phyloP scores from a whole-genome alignment of 2,888 invertebrate genomes.

The Coleophora flavipennella region DNA sequence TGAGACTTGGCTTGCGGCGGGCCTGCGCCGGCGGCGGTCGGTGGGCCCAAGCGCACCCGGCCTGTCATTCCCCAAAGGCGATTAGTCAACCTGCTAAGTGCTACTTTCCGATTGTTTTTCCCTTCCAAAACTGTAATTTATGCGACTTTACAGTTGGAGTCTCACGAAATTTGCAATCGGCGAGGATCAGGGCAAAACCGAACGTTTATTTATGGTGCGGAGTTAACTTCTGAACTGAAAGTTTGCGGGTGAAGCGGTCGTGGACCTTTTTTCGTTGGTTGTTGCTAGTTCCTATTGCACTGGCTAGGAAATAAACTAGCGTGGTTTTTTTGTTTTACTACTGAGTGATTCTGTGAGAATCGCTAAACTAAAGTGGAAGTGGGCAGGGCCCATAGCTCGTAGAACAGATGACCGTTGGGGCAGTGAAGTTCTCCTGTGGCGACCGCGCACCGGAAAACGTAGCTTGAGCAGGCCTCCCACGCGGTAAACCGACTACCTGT shows the following conservation, averaged over 20 bases:
- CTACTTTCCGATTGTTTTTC: conserved; percentile 69
- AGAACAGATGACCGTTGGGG: no score
- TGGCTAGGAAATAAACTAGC: conserved; percentile 38
- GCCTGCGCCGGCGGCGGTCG: conserved; percentile 16
- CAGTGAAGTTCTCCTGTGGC: no score
- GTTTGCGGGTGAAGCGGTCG: conserved; percentile 55
- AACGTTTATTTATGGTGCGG: conserved; percentile 68
- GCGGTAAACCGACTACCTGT: no score
- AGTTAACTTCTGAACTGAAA: conserved; percentile 62
- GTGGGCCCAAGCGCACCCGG: conserved; percentile 18
- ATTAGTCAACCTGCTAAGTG: conserved; percentile 69
- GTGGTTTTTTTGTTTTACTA: conserved; percentile 34
- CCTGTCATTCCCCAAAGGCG: conserved; percentile 61
- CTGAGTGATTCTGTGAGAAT: no score
- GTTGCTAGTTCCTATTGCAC: conserved; percentile 15
- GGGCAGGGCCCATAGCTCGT: no score
- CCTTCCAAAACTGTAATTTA: conserved; percentile 67
- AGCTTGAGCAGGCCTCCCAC: no score
- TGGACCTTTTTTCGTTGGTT: conserved; percentile 46
- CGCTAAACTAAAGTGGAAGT: no score
- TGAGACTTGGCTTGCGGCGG: conserved; percentile 42
- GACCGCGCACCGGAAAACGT: no score
- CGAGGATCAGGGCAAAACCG: conserved; percentile 61
- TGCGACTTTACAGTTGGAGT: conserved; percentile 66
- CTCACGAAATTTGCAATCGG: conserved; percentile 66